phyloP scores from a whole-genome alignment of 2,797 vertebrate species.

The Dendrocincla fuliginosa region DNA sequence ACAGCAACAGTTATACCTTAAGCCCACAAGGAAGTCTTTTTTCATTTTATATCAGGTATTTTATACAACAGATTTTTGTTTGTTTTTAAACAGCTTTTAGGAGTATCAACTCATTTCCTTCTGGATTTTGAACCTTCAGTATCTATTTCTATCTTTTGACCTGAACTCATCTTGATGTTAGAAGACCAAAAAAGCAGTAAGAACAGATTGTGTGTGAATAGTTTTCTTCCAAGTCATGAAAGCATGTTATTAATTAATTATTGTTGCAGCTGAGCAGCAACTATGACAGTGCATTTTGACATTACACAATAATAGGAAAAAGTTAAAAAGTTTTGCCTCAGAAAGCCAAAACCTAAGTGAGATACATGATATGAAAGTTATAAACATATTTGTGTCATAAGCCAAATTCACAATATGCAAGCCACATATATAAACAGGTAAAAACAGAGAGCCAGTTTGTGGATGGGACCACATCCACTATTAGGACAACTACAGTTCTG shows the following conservation, averaged over 20 bases:
- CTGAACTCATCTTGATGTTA: not conserved
- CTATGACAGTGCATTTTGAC: not conserved
- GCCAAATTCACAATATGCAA: not conserved
- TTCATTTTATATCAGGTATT: not conserved
- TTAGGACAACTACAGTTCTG: not conserved
- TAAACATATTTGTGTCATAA: not conserved
- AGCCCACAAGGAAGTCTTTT: not conserved
- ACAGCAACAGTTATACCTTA: not conserved
- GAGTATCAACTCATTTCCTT: not conserved
- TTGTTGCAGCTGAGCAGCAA: not conserved
- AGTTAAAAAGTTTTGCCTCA: not conserved
- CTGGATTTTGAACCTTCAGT: not conserved
- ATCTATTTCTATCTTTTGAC: not conserved
- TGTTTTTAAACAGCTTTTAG: not conserved
- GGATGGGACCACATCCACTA: not conserved
- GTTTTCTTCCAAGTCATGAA: not conserved
- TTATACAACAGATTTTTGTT: not conserved
- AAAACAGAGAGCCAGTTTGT: not conserved
- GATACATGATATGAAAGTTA: fast-evolving
- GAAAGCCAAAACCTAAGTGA: not conserved
- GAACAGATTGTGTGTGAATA: not conserved
- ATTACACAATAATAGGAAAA: not conserved
- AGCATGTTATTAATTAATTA: not conserved
- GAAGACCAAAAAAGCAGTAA: not conserved
- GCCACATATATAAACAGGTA: not conserved